Percentiles rank a stretch among this genome's conserved stretches.
phyloP scores from a whole-genome alignment of 1,140 invertebrate species.

The Acromyrmex echinatior region DNA sequence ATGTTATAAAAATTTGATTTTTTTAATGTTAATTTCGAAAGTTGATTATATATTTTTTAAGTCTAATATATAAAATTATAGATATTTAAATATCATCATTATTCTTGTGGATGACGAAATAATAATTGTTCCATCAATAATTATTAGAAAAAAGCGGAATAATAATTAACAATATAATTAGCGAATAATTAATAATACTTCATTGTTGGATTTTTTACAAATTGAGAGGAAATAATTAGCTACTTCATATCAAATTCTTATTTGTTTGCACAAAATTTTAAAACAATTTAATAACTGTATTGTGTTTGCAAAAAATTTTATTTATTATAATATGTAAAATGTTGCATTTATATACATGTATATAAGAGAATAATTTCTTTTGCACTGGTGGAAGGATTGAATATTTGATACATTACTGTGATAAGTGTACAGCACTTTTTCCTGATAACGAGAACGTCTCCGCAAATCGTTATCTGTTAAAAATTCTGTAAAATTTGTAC shows the following conservation, averaged over 20 bases:
- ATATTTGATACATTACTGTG: conserved; percentile 5
- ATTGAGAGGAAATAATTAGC: background rate
- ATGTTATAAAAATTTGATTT: background rate
- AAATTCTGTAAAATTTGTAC: background rate
- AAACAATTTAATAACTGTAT: no score
- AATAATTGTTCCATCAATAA: no score
- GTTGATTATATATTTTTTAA: background rate
- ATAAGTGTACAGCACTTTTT: conserved; percentile 13
- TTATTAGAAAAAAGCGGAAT: no score
- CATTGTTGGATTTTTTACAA: background rate
- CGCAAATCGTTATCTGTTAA: background rate
- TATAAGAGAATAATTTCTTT: background rate
- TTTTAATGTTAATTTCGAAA: background rate
- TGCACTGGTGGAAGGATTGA: background rate
- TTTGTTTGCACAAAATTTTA: background rate
- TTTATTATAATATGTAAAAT: conserved; percentile 3
- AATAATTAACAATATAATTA: background rate
- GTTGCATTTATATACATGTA: background rate
- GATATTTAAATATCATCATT: no score
- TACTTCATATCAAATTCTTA: background rate
- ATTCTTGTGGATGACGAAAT: no score
- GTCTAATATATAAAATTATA: no score
- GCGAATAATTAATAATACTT: background rate
- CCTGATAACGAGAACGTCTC: background rate
- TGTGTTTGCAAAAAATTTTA: background rate